Percentiles rank a stretch among this genome's conserved stretches.
Conservation (phyloP, 2,113 vertebrate genomes). For the Arenaria interpres region DNA sequence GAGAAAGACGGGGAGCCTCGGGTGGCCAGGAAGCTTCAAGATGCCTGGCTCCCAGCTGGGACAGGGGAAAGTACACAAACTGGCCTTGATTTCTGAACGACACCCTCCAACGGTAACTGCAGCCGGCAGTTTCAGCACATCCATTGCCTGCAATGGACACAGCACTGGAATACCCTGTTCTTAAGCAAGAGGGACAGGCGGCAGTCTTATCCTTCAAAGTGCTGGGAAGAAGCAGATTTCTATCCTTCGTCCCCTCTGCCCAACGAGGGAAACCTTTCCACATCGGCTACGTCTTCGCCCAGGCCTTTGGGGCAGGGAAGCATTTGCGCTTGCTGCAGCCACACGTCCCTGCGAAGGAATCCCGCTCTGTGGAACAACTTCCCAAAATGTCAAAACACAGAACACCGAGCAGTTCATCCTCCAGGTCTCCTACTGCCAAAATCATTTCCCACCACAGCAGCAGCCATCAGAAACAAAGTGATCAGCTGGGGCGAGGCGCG, state of each 20-base stretch:
- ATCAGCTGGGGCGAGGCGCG: not conserved
- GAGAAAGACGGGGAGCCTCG: not conserved
- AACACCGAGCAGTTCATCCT: not conserved
- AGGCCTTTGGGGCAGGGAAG: not conserved
- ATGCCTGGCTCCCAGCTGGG: slow-evolving; percentile 21
- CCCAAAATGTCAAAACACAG: not conserved
- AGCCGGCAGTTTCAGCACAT: slow-evolving; percentile 25
- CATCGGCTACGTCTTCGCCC: not conserved
- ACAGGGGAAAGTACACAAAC: not conserved
- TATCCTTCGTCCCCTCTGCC: not conserved
- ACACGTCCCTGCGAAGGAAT: not conserved
- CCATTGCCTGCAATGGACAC: slow-evolving; percentile 70
- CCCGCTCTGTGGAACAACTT: not conserved
- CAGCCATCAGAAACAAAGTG: not conserved
- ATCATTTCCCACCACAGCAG: not conserved
- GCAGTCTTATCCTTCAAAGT: slow-evolving; percentile 48
- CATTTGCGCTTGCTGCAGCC: not conserved
- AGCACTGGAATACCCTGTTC: slow-evolving; percentile 37
- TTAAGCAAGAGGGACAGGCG: not conserved
- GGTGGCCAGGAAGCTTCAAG: not conserved
- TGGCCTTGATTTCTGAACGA: slow-evolving; percentile 40
- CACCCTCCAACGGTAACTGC: not conserved
- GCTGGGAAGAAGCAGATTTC: slow-evolving; percentile 36
- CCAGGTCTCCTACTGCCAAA: not conserved
- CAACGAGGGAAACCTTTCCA: not conserved